Percentiles rank a stretch among this genome's conserved stretches.
phyloP scores from a whole-genome alignment of 2,888 invertebrate species.

The Siphonodentalium dalli region DNA sequence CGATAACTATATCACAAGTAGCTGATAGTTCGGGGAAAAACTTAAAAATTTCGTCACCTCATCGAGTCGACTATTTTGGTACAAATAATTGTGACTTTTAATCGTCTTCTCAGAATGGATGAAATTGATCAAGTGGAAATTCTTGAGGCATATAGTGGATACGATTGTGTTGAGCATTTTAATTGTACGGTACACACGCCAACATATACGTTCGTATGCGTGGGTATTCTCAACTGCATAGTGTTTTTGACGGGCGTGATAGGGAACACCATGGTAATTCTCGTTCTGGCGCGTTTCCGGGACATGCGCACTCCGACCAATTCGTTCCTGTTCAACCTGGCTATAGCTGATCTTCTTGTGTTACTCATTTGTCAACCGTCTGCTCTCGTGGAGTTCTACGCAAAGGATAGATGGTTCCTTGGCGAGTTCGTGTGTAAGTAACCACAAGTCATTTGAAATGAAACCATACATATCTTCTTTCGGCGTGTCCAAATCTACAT shows the following conservation, averaged over 20 bases:
- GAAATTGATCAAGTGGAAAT: no score
- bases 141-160: no score
- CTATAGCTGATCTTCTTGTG: slow-evolving; percentile 92
- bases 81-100: no score
- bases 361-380: slow-evolving; percentile 90
- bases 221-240: slow-evolving; percentile 70
- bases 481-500: no score
- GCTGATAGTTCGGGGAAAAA: no score
- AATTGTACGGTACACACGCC: slow-evolving; percentile 7
- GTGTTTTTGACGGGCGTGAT: slow-evolving; percentile 89
- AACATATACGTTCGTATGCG: slow-evolving; percentile 21
- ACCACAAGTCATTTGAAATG: no score
- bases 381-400: slow-evolving; percentile 89
- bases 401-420: slow-evolving; percentile 90
- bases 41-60: no score
- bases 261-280: slow-evolving; percentile 91
- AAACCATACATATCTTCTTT: no score
- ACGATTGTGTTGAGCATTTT: no score
- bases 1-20: no score
- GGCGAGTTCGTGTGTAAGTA: slow-evolving; percentile 93
- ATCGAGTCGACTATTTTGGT: no score
- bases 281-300: slow-evolving; percentile 88
- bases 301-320: slow-evolving; percentile 95
- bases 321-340: slow-evolving; percentile 91
- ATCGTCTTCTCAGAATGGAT: no score